These are phyloP conservation scores for Mustela lutreola DNA, from an alignment of 2,113 vertebrate species.

Conservation along the genomic window DNA sequence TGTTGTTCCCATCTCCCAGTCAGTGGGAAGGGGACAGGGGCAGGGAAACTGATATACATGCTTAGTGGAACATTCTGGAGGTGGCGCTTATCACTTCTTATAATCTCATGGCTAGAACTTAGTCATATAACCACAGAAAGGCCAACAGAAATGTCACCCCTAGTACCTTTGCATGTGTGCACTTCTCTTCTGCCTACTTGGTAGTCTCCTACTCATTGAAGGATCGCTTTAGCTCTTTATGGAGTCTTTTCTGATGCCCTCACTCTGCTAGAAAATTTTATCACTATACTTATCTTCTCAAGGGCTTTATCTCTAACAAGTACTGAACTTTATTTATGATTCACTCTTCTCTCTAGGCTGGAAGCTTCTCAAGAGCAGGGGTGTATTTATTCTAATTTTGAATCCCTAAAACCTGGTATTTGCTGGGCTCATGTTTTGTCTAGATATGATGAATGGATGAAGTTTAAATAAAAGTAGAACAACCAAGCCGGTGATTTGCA, in stretches of 20 bases:
- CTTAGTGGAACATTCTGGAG: neutral
- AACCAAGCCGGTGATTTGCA: neutral
- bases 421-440: neutral
- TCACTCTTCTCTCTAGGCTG: neutral
- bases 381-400: slow-evolving; percentile 13
- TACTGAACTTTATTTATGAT: neutral
- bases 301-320: neutral
- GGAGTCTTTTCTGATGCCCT: neutral
- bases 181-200: neutral
- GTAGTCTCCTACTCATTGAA: neutral
- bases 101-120: neutral
- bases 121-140: neutral
- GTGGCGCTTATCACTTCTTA: neutral
- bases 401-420: neutral
- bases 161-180: neutral
- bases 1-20: neutral
- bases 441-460: neutral
- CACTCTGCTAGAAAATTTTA: neutral
- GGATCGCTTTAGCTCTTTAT: neutral
- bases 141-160: neutral
- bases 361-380: neutral
- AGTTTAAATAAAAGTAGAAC: neutral
- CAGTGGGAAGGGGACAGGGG: neutral
- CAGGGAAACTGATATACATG: neutral
- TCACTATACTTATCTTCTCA: neutral